Conservation (phyloP, 2,888 invertebrate genomes). For the Blera fallax region DNA sequence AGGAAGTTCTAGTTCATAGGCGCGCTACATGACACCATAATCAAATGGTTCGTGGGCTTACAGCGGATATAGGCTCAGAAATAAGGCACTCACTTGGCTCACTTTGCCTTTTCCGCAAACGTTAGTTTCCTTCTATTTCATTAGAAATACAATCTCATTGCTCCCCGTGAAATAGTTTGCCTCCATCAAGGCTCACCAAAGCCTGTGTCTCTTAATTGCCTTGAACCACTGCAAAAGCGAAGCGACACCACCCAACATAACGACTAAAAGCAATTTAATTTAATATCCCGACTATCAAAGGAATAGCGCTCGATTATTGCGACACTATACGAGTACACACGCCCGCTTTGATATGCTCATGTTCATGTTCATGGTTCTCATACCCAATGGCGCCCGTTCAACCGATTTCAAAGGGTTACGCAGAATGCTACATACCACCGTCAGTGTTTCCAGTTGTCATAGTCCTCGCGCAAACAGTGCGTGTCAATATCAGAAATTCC, state of each 20-base stretch:
- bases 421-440: background rate
- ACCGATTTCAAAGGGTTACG: conserved; percentile 20
- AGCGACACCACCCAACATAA: background rate
- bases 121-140: no score
- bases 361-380: background rate
- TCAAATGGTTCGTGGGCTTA: no score
- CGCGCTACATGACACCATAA: no score
- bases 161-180: background rate
- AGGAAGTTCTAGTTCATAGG: no score
- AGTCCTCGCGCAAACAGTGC: background rate
- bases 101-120: no score
- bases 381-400: background rate
- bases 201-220: background rate
- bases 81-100: no score
- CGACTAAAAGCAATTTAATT: background rate
- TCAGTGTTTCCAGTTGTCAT: conserved; percentile 1
- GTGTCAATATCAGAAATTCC: conserved; percentile 20
- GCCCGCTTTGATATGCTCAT: conserved; percentile 2
- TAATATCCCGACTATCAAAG: background rate
- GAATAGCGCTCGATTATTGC: conserved; percentile 12
- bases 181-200: background rate
- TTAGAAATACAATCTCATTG: background rate
- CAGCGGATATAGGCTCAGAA: no score
- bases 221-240: background rate
- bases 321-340: background rate